These are phyloP conservation scores for Pteruthius melanotis DNA, from an alignment of 2,113 vertebrate species.

Conservation along the genomic window DNA sequence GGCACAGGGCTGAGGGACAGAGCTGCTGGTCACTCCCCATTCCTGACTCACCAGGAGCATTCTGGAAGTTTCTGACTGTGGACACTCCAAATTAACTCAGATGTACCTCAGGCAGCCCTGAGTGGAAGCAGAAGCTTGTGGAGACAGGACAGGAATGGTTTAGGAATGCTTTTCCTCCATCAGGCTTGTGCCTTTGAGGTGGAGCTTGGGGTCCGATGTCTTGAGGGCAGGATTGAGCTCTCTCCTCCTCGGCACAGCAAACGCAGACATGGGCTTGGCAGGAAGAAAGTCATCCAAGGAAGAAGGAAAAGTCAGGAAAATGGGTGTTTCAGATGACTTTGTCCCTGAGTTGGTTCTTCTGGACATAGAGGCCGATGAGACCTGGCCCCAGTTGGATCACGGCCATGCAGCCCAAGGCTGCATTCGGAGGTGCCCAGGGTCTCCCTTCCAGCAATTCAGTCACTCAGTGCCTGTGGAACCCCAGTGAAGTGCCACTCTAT, in stretches of 20 bases:
- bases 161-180: not conserved
- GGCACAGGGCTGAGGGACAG: not conserved
- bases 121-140: not conserved
- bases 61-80: not conserved
- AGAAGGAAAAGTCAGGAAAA: not conserved
- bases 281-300: not conserved
- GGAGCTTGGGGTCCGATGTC: rapidly evolving
- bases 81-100: not conserved
- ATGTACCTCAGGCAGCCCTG: not conserved
- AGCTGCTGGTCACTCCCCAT: not conserved
- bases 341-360: not conserved
- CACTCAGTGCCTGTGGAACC: not conserved
- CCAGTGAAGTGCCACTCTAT: not conserved
- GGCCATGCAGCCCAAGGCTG: not conserved
- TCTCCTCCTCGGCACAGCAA: not conserved
- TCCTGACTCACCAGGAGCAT: not conserved
- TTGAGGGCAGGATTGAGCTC: not conserved
- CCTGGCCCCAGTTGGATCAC: rapidly evolving
- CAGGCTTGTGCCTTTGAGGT: rapidly evolving
- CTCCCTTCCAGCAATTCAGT: not conserved
- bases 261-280: not conserved
- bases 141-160: rapidly evolving
- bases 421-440: not conserved
- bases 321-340: not conserved
- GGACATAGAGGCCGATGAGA: not conserved